phyloP scores from a whole-genome alignment of 2,888 invertebrate species.

The Ischnura elegans region DNA sequence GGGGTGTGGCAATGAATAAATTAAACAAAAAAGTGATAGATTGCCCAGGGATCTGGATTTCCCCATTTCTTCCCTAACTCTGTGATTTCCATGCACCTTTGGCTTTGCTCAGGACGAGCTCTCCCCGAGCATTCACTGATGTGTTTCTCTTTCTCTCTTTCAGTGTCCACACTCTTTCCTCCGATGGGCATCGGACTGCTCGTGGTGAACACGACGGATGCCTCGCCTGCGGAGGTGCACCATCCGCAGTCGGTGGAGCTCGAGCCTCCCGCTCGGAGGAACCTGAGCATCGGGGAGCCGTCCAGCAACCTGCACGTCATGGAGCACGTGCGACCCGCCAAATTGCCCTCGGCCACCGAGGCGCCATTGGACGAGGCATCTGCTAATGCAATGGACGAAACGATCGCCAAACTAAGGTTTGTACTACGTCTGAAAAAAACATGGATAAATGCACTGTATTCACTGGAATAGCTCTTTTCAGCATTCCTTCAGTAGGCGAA shows the following conservation, averaged over 20 bases:
- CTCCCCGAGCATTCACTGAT: too few species aligned
- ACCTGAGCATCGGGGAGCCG: constrained; percentile 11
- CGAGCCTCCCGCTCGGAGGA: neutral
- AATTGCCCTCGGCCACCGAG: constrained; percentile 4
- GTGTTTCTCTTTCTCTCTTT: neutral
- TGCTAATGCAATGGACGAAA: neutral
- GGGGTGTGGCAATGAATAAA: too few species aligned
- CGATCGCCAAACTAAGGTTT: constrained; percentile 9
- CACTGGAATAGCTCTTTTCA: too few species aligned
- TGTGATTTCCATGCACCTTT: too few species aligned
- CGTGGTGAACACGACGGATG: neutral
- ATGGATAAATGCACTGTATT: too few species aligned
- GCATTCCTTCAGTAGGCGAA: too few species aligned
- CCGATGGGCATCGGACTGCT: constrained; percentile 1
- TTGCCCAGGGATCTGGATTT: too few species aligned
- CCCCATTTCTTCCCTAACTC: too few species aligned
- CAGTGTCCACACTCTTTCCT: constrained; percentile 6
- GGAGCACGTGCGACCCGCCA: constrained; percentile 44
- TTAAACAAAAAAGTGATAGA: too few species aligned
- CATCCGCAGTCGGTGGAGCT: neutral
- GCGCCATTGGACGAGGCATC: neutral
- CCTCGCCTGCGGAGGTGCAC: neutral
- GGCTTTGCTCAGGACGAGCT: too few species aligned
- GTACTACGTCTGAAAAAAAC: too few species aligned
- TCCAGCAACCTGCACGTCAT: constrained; percentile 5